These are phyloP conservation scores for Brachionus rubens DNA, from an alignment of 1,140 invertebrate genomes.

Conservation along the genomic window DNA sequence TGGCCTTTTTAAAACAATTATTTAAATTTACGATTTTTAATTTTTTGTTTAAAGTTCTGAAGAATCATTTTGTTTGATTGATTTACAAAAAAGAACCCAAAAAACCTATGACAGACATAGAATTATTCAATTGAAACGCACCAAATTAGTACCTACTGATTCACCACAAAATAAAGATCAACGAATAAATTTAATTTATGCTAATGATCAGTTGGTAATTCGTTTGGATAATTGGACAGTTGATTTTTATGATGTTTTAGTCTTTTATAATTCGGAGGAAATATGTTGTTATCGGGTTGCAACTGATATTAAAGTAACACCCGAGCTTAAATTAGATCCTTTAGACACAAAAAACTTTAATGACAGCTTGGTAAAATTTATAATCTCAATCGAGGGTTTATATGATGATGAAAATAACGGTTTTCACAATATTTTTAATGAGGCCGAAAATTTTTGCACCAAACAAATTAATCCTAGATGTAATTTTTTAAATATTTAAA, in stretches of 20 bases:
- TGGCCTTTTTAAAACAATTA: background rate
- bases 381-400: background rate
- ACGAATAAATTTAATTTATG: background rate
- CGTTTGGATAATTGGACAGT: background rate
- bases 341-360: background rate
- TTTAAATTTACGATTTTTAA: background rate
- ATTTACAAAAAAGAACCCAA: conserved; percentile 26
- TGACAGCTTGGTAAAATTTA: background rate
- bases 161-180: conserved; percentile 12
- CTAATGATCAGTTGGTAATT: background rate
- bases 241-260: background rate
- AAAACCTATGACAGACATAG: background rate
- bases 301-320: background rate
- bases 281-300: background rate
- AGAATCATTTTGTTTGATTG: background rate
- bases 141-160: background rate
- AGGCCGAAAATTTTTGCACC: background rate
- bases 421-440: background rate
- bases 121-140: background rate
- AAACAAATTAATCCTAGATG: background rate
- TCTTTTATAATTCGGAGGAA: conserved; percentile 7
- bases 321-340: conserved; percentile 5
- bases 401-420: background rate
- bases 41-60: conserved; percentile 10
- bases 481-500: too few relatives aligned